Conservation (phyloP, 2,888 invertebrate species). For the Morpho helenor region DNA sequence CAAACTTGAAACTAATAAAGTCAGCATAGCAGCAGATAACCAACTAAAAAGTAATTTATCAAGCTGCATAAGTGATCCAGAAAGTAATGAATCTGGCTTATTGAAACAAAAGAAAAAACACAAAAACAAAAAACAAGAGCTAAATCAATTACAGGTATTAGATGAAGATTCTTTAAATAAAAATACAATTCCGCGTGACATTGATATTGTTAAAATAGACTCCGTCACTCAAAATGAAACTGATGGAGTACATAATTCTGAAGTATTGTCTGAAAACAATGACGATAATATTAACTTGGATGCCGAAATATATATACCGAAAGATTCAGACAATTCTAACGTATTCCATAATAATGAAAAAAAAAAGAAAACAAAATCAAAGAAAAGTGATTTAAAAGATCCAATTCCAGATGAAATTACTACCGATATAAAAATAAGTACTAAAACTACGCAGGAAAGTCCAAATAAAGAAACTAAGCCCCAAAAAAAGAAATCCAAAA, state of each 20-base stretch:
- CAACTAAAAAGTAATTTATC: neutral
- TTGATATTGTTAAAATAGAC: neutral
- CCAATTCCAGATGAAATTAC: conserved; percentile 2
- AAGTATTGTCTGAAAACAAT: neutral
- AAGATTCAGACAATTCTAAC: neutral
- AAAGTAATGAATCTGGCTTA: conserved; percentile 13
- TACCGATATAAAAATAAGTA: neutral
- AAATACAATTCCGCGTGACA: neutral
- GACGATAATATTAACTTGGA: neutral
- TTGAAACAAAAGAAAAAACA: conserved; percentile 46
- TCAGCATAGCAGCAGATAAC: neutral
- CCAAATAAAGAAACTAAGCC: conserved; percentile 35
- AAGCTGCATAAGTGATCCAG: neutral
- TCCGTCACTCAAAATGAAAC: neutral
- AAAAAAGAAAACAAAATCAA: conserved; percentile 14
- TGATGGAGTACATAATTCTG: neutral
- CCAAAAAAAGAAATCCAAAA: conserved; percentile 50
- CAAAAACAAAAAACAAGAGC: conserved; percentile 43
- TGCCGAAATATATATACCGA: neutral
- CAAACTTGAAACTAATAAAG: neutral
- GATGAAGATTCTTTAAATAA: conserved; percentile 20
- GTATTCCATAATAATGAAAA: conserved; percentile 7
- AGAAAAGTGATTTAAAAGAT: conserved; percentile 10
- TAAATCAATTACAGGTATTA: conserved; percentile 29
- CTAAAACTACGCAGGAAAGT: conserved; percentile 25